phyloP scores from a whole-genome alignment of 2,113 vertebrate species.

The Notarius lentiginosus region DNA sequence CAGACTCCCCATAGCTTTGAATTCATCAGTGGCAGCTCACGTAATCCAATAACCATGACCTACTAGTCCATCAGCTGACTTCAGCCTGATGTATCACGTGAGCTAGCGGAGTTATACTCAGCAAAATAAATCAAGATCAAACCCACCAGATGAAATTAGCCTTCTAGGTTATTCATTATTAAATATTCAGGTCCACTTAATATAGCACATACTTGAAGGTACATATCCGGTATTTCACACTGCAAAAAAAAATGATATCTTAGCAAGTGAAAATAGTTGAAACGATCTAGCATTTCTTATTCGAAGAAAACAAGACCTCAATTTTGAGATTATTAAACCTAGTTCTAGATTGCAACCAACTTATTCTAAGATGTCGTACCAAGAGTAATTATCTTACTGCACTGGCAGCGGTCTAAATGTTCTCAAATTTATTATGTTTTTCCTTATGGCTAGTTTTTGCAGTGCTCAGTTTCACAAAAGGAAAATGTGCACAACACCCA shows the following conservation, averaged over 20 bases:
- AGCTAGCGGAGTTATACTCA: background rate
- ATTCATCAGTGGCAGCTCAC: constrained; percentile 25
- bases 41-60: constrained; percentile 35
- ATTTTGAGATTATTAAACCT: too few species aligned
- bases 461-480: background rate
- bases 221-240: background rate
- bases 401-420: too few species aligned
- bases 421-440: too few species aligned
- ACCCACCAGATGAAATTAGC: background rate
- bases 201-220: background rate
- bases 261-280: too few species aligned
- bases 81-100: constrained; percentile 1
- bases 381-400: too few species aligned
- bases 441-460: too few species aligned
- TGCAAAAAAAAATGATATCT: too few species aligned
- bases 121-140: background rate
- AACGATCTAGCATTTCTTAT: too few species aligned
- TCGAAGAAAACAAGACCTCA: too few species aligned
- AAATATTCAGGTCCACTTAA: too few species aligned
- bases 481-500: background rate
- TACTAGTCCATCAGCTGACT: constrained; percentile 12
- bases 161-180: background rate
- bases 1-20: constrained; percentile 17
- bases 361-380: too few species aligned
- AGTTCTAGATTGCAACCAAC: too few species aligned